Conservation (phyloP, 2,113 vertebrate genomes). For the Arizona elegans region DNA sequence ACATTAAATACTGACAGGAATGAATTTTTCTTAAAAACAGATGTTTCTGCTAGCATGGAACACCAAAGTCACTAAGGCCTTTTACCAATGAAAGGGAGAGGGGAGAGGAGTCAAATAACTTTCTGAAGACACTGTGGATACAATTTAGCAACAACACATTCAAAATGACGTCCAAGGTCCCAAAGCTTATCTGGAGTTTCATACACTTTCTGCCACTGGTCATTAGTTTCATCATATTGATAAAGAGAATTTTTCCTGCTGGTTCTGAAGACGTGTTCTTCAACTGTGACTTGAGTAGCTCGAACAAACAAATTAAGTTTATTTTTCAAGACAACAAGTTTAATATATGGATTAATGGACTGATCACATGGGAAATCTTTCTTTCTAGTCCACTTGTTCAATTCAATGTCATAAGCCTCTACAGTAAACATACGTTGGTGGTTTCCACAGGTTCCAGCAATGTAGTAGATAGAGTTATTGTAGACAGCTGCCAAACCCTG, state of each 20-base stretch:
- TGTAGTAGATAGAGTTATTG: constrained; percentile 93
- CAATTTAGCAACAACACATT: constrained; percentile 98
- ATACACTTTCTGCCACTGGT: constrained; percentile 92
- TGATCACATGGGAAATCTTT: constrained; percentile 94
- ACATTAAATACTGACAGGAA: constrained; percentile 73
- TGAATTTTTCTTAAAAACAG: constrained; percentile 59
- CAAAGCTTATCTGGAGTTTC: constrained; percentile 97
- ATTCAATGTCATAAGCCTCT: constrained; percentile 94
- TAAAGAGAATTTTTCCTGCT: constrained; percentile 98
- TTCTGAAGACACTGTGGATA: constrained; percentile 99
- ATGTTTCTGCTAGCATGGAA: constrained; percentile 37
- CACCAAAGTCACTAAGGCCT: constrained; percentile 36
- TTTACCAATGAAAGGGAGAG: constrained; percentile 8
- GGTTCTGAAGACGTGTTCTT: constrained; percentile 97
- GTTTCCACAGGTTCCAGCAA: constrained; percentile 93
- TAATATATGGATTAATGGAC: constrained; percentile 95
- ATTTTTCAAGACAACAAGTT: constrained; percentile 89
- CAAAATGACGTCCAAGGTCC: constrained; percentile 99
- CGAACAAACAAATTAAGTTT: constrained; percentile 94
- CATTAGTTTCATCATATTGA: constrained; percentile 88
- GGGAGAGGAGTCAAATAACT: constrained; percentile 81
- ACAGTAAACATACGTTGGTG: constrained; percentile 96
- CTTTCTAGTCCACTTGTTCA: constrained; percentile 88
- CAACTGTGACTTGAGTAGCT: constrained; percentile 97
- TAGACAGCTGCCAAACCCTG: constrained; percentile 92